Evolutionary conservation across 2,113 vertebrate species (phyloP).

Genomic region (Fregetta grallaria): DNA sequence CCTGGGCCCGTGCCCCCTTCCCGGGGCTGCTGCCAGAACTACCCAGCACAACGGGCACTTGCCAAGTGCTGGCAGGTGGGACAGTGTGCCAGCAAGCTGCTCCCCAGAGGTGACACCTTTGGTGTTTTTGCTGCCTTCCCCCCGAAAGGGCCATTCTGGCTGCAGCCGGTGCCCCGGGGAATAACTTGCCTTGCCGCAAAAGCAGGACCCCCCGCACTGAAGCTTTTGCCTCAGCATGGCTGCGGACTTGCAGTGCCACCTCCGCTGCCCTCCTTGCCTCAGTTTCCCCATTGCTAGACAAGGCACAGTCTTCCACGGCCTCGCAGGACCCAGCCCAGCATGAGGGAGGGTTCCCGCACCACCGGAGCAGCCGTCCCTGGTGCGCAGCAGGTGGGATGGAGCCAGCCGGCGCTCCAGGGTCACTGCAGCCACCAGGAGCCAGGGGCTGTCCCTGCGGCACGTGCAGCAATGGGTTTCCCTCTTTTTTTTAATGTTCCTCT

Average conservation of each 20-base stretch:
- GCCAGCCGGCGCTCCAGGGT: neutral
- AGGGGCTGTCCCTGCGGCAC: neutral
- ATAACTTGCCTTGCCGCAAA: neutral
- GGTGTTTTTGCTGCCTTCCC: no score
- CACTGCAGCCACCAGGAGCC: neutral
- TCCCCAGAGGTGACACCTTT: neutral
- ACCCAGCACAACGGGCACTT: fast-evolving
- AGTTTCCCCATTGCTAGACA: neutral
- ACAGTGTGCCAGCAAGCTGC: neutral
- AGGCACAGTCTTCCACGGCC: neutral
- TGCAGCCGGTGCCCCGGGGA: fast-evolving
- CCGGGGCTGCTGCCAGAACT: neutral
- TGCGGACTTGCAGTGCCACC: no score
- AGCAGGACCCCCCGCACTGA: fast-evolving
- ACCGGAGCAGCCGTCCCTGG: fast-evolving
- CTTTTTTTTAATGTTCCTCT: neutral
- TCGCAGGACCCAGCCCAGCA: fast-evolving
- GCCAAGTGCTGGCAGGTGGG: neutral
- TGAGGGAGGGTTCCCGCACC: neutral
- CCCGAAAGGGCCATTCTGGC: neutral
- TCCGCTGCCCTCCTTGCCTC: neutral
- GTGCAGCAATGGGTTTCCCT: neutral
- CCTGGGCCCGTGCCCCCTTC: neutral
- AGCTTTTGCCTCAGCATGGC: neutral
- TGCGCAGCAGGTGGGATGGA: neutral